phyloP scores from a whole-genome alignment of 2,888 invertebrate genomes.

The Drosophila incognita region DNA sequence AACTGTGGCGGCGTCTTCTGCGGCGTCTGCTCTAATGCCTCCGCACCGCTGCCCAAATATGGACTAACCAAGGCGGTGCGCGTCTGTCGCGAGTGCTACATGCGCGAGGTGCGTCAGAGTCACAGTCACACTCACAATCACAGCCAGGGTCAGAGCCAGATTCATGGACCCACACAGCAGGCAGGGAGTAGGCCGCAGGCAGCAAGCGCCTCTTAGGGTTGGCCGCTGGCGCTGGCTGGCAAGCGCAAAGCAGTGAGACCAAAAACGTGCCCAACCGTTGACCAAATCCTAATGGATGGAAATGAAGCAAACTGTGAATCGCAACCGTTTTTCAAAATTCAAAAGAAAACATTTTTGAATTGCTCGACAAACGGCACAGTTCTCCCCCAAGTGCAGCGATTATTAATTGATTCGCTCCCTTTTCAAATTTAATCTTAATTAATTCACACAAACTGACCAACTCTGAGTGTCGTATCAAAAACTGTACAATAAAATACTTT shows the following conservation, averaged over 20 bases:
- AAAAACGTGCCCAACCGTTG: constrained; percentile 26
- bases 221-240: constrained; percentile 57
- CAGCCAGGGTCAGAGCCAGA: constrained; percentile 7
- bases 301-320: constrained; percentile 77
- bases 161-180: constrained; percentile 28
- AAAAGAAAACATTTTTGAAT: constrained; percentile 39
- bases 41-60: constrained; percentile 95
- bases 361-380: constrained; percentile 45
- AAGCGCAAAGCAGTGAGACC: constrained; percentile 50
- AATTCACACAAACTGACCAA: constrained; percentile 55
- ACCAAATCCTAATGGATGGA: constrained; percentile 22
- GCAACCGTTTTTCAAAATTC: constrained; percentile 63
- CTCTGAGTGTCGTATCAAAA: constrained; percentile 53
- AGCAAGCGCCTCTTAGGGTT: constrained; percentile 76
- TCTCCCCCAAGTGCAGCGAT: constrained; percentile 21
- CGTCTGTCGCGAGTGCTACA: constrained; percentile 89
- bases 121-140: constrained; percentile 5
- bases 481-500: constrained; percentile 58
- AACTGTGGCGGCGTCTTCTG: constrained; percentile 98
- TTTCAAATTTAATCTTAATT: background rate
- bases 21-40: constrained; percentile 96
- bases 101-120: constrained; percentile 69
- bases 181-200: constrained; percentile 53
- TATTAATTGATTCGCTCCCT: constrained; percentile 19
- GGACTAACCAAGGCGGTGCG: constrained; percentile 97